Evolutionary conservation across 1,140 invertebrate genomes (phyloP).

Genomic region (Heliconius congener): DNA sequence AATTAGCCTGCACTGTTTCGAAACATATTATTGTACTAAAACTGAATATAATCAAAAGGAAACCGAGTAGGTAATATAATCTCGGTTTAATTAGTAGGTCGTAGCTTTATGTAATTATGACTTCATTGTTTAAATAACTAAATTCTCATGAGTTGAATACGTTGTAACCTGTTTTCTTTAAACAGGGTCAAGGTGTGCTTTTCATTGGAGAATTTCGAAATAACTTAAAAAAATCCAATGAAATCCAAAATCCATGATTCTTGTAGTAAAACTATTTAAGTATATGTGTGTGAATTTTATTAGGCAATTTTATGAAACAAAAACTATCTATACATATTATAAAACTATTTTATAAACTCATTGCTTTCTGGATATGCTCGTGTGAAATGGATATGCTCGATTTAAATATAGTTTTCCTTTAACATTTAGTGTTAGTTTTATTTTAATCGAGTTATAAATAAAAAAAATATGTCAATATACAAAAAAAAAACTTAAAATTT

Average conservation of each 20-base stretch:
- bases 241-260: slow-evolving; percentile 2
- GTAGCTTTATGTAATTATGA: slow-evolving; percentile 13
- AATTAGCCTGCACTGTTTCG: background rate
- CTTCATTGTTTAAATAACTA: slow-evolving; percentile 13
- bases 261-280: background rate
- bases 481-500: no score
- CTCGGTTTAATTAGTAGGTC: slow-evolving; percentile 13
- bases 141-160: slow-evolving; percentile 14
- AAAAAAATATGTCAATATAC: no score
- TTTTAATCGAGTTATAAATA: no score
- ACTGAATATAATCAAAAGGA: background rate
- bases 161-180: slow-evolving; percentile 23
- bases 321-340: background rate
- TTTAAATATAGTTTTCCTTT: no score
- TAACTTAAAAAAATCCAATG: background rate
- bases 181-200: slow-evolving; percentile 35
- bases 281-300: slow-evolving; percentile 3
- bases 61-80: background rate
- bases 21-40: background rate
- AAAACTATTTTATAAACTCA: background rate
- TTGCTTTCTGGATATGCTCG: no score
- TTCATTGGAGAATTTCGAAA: slow-evolving; percentile 30
- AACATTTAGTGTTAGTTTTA: no score
- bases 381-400: no score
- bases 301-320: background rate